These are phyloP conservation scores for Pelobates cultripes DNA, from an alignment of 2,797 vertebrate species.

Conservation along the genomic window DNA sequence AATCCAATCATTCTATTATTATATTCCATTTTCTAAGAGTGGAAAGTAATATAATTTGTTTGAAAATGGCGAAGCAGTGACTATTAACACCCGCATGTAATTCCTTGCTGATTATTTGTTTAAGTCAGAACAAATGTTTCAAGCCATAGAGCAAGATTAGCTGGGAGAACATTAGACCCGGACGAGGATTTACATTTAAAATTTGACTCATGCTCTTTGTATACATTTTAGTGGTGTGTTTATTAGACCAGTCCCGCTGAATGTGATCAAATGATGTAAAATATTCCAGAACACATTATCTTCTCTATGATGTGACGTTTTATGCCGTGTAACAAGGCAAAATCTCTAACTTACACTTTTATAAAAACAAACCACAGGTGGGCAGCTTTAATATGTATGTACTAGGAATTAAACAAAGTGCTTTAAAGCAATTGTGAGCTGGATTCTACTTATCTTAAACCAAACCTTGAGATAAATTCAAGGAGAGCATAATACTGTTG, in stretches of 20 bases:
- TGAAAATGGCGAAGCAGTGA: conserved; percentile 83
- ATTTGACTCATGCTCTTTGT: conserved; percentile 70
- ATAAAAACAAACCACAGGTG: conserved; percentile 60
- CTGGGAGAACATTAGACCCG: conserved; percentile 72
- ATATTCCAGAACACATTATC: conserved; percentile 61
- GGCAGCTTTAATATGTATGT: conserved; percentile 13
- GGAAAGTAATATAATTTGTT: conserved; percentile 67
- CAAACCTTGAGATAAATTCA: conserved; percentile 46
- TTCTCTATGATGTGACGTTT: conserved; percentile 25
- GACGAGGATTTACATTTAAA: conserved; percentile 71
- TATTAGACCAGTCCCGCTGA: conserved; percentile 62
- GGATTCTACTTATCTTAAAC: conserved; percentile 49
- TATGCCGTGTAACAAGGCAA: conserved; percentile 18
- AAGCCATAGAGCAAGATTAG: conserved; percentile 80
- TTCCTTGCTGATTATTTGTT: conserved; percentile 78
- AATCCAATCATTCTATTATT: conserved; percentile 27
- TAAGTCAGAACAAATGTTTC: conserved; percentile 82
- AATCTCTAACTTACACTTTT: conserved; percentile 46
- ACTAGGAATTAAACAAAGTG: conserved; percentile 52
- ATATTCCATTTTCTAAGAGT: conserved; percentile 23
- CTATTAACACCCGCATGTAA: conserved; percentile 83
- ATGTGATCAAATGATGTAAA: conserved; percentile 75
- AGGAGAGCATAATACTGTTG: conserved; percentile 20
- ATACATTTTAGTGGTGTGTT: conserved; percentile 74
- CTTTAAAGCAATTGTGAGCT: conserved; percentile 48